These are phyloP conservation scores for Petromus typicus DNA, from an alignment of 2,113 vertebrate genomes.

Conservation along the genomic window DNA sequence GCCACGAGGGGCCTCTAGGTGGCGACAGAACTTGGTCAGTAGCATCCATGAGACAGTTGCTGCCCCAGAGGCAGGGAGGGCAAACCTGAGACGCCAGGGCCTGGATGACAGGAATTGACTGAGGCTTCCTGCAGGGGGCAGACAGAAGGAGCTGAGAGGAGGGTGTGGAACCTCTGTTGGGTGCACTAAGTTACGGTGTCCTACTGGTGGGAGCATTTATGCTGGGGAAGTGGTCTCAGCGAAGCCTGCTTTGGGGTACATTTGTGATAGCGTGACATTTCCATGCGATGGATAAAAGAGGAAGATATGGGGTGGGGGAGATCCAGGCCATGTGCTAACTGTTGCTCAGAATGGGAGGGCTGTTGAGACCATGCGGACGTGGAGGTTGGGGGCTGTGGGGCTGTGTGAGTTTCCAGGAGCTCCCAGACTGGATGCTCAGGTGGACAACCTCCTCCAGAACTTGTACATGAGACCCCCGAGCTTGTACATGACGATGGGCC, in stretches of 20 bases:
- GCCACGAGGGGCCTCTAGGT: not conserved
- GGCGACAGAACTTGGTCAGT: not conserved
- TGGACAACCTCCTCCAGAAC: not conserved
- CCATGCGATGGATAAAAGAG: not conserved
- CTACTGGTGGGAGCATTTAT: not conserved
- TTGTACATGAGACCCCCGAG: not conserved
- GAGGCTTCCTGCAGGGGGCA: rapidly evolving
- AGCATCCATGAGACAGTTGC: too few species aligned
- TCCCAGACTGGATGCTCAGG: not conserved
- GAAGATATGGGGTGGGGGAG: not conserved
- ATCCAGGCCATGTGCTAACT: not conserved
- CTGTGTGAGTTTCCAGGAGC: not conserved
- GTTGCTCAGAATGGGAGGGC: rapidly evolving
- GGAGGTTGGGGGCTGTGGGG: not conserved
- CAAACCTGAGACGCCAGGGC: not conserved
- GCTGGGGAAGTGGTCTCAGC: not conserved
- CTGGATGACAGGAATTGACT: not conserved
- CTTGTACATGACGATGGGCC: not conserved
- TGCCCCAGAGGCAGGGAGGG: too few species aligned
- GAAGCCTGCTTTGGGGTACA: not conserved
- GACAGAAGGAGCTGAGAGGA: rapidly evolving
- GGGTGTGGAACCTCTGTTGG: too few species aligned
- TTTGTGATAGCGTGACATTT: not conserved
- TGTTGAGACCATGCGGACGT: rapidly evolving
- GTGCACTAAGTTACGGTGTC: too few species aligned